Evolutionary conservation across 2,113 vertebrate genomes (phyloP).

Genomic region (Pampusana beccarii): DNA sequence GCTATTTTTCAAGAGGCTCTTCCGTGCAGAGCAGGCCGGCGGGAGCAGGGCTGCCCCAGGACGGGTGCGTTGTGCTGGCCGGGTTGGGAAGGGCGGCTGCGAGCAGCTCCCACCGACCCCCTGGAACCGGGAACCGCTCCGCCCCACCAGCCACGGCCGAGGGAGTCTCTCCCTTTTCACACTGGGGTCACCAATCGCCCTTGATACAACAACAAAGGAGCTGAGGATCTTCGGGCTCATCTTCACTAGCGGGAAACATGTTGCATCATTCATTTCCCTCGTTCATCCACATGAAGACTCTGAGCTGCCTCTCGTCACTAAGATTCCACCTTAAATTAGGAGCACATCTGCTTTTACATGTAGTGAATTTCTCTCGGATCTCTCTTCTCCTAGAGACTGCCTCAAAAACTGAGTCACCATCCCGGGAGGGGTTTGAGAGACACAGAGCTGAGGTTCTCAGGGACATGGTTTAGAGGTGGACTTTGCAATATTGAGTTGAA

Average conservation of each 20-base stretch:
- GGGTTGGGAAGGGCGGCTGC: background rate
- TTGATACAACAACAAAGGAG: background rate
- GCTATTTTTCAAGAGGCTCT: background rate
- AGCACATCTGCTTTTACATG: background rate
- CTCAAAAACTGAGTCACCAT: background rate
- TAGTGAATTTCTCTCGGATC: background rate
- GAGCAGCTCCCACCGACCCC: background rate
- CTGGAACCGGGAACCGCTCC: background rate
- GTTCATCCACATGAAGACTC: rapidly evolving
- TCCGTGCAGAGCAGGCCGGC: background rate
- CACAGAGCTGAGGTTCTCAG: no score
- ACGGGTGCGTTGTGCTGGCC: background rate
- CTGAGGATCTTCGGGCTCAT: background rate
- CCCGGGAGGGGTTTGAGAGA: no score
- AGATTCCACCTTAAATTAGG: background rate
- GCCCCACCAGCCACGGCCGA: background rate
- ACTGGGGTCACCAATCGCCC: background rate
- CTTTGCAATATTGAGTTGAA: no score
- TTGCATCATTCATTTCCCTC: background rate
- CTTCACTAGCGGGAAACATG: rapidly evolving
- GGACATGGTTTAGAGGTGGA: no score
- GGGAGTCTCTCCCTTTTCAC: background rate
- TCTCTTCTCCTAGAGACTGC: background rate
- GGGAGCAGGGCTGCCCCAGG: background rate
- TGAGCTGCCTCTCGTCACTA: background rate